Conservation (phyloP, 2,113 vertebrate species). For the Microtus pennsylvanicus region DNA sequence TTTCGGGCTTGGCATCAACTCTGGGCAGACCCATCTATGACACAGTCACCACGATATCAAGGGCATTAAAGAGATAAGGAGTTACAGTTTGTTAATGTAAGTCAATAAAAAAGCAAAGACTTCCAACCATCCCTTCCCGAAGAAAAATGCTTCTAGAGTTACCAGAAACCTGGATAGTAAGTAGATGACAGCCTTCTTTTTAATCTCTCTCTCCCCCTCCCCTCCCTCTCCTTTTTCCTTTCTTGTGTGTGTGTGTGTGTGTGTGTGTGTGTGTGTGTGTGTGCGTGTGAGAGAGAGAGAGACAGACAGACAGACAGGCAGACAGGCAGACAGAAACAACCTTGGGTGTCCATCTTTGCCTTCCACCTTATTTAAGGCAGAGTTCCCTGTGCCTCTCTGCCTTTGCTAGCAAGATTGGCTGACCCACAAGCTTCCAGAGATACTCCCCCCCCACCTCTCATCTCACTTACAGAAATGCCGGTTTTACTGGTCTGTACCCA, state of each 20-base stretch:
- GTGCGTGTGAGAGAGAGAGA: too few species aligned
- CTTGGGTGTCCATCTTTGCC: not conserved
- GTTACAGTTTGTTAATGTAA: conserved; percentile 57
- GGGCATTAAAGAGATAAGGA: conserved; percentile 65
- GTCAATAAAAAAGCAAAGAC: conserved; percentile 61
- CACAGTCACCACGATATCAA: not conserved
- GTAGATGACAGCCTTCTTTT: not conserved
- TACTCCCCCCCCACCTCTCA: too few species aligned
- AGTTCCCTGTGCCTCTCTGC: not conserved
- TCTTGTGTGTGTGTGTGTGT: too few species aligned
- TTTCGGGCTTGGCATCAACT: conserved; percentile 41
- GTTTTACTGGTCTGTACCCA: not conserved
- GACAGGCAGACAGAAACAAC: not conserved
- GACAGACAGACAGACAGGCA: not conserved
- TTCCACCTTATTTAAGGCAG: not conserved
- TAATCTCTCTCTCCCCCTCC: not conserved
- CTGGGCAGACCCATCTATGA: conserved; percentile 51
- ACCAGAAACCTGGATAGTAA: conserved; percentile 31
- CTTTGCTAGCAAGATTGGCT: not conserved
- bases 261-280: too few species aligned
- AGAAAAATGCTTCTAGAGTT: conserved; percentile 10
- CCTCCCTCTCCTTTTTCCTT: too few species aligned
- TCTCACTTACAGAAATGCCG: not conserved
- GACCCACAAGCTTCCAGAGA: too few species aligned
- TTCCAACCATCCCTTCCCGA: conserved; percentile 52